phyloP scores from a whole-genome alignment of 2,888 invertebrate species.

The Idaea aversata region DNA sequence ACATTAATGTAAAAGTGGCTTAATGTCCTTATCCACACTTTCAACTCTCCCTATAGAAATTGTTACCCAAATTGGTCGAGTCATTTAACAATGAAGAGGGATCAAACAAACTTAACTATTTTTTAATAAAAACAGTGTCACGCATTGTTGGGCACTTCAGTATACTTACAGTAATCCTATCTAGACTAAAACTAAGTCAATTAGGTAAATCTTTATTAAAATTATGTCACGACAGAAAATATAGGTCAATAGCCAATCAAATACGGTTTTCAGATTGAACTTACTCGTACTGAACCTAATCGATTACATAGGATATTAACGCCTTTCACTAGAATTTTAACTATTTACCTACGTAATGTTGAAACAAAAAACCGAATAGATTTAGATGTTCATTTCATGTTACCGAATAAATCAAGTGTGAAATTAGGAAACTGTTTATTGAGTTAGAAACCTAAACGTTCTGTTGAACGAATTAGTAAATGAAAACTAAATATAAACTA shows the following conservation, averaged over 20 bases:
- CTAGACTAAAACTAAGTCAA: neutral
- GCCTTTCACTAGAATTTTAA: constrained; percentile 20
- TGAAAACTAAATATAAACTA: neutral
- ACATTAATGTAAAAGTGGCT: too few species aligned
- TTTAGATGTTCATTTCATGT: neutral
- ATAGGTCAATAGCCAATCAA: neutral
- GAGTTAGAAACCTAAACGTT: neutral
- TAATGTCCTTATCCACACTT: too few species aligned
- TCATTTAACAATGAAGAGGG: too few species aligned
- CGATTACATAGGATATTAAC: constrained; percentile 20
- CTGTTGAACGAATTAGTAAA: neutral
- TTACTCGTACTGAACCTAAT: constrained; percentile 6
- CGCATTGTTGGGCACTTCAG: too few species aligned
- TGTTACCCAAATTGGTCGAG: too few species aligned
- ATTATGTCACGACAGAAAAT: neutral
- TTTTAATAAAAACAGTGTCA: too few species aligned
- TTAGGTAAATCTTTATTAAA: neutral
- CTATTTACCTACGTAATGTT: constrained; percentile 4
- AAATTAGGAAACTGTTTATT: neutral
- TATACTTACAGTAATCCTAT: too few species aligned
- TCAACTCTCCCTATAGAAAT: too few species aligned
- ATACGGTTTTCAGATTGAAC: neutral
- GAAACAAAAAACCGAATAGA: constrained; percentile 13
- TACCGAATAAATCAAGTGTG: constrained; percentile 1
- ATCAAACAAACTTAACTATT: too few species aligned